phyloP scores from a whole-genome alignment of 2,113 vertebrate species.

The Gallinago jamesoni region DNA sequence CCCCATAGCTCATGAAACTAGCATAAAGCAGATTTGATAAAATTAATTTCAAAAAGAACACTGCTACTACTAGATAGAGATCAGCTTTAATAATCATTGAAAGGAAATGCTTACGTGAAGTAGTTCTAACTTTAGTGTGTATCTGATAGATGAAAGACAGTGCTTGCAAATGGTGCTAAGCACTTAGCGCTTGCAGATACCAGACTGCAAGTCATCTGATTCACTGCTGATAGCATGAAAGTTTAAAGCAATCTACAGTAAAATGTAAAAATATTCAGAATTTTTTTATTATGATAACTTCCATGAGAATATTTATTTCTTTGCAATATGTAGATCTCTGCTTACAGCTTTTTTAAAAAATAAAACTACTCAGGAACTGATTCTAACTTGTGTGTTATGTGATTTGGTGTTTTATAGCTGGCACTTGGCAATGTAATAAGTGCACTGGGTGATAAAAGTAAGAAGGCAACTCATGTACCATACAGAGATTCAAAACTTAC shows the following conservation, averaged over 20 bases:
- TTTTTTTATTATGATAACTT: background rate
- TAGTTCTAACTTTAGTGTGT: background rate
- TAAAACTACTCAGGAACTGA: background rate
- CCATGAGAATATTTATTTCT: background rate
- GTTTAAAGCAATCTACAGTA: background rate
- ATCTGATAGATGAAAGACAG: background rate
- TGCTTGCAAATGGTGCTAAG: background rate
- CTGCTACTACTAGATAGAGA: background rate
- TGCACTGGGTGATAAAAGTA: constrained; percentile 94
- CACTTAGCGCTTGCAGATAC: background rate
- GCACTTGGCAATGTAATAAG: constrained; percentile 98
- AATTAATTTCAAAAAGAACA: background rate
- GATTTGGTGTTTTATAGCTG: constrained; percentile 76
- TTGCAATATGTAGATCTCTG: background rate
- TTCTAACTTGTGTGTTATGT: background rate
- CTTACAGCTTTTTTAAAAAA: background rate
- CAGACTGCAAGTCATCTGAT: background rate
- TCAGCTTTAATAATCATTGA: background rate
- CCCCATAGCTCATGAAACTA: background rate
- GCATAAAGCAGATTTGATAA: background rate
- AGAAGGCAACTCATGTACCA: constrained; percentile 92
- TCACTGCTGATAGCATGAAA: background rate
- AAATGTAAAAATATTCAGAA: background rate
- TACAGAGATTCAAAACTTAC: constrained; percentile 98
- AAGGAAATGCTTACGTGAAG: background rate